A percentile compares a stretch with the other conserved stretches of the same genome.
Conservation (phyloP, 1,140 invertebrate genomes). For the Coboldia fuscipes region DNA sequence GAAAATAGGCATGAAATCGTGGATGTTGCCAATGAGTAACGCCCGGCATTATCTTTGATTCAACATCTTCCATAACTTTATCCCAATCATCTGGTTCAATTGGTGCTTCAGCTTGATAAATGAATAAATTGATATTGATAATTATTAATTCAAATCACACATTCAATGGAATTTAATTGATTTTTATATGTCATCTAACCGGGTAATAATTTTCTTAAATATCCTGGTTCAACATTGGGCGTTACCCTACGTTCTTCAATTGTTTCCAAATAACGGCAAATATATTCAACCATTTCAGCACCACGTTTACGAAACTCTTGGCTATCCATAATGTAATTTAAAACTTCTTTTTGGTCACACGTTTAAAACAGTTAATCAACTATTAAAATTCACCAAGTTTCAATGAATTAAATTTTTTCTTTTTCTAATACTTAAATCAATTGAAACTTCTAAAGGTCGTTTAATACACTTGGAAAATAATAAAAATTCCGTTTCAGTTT, state of each 20-base stretch:
- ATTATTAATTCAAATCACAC: not conserved
- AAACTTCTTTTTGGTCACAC: too few relatives aligned
- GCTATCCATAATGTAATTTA: slow-evolving; percentile 68
- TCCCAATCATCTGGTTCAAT: slow-evolving; percentile 76
- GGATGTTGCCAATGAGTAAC: slow-evolving; percentile 99
- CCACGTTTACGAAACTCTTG: slow-evolving; percentile 74
- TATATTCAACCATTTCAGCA: slow-evolving; percentile 96
- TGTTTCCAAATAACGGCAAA: slow-evolving; percentile 84
- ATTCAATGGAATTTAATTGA: not conserved
- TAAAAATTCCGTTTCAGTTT: too few relatives aligned
- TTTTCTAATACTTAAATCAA: too few relatives aligned
- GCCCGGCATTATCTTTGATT: slow-evolving; percentile 93
- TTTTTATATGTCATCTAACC: slow-evolving; percentile 8
- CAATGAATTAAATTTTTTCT: too few relatives aligned
- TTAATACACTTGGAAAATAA: too few relatives aligned
- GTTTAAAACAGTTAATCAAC: too few relatives aligned
- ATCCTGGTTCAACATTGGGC: slow-evolving; percentile 79
- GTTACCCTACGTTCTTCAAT: slow-evolving; percentile 65
- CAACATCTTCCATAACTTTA: slow-evolving; percentile 82
- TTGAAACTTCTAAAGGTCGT: too few relatives aligned
- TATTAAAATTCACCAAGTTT: too few relatives aligned
- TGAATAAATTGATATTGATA: not conserved
- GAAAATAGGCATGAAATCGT: slow-evolving; percentile 96
- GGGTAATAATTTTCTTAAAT: slow-evolving; percentile 66
- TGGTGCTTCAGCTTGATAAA: slow-evolving; percentile 42